Evolutionary conservation across 2,888 invertebrate species (phyloP), one percentile per base, ranked within the genome.

Genomic region (Andrena trimmerana): DNA sequence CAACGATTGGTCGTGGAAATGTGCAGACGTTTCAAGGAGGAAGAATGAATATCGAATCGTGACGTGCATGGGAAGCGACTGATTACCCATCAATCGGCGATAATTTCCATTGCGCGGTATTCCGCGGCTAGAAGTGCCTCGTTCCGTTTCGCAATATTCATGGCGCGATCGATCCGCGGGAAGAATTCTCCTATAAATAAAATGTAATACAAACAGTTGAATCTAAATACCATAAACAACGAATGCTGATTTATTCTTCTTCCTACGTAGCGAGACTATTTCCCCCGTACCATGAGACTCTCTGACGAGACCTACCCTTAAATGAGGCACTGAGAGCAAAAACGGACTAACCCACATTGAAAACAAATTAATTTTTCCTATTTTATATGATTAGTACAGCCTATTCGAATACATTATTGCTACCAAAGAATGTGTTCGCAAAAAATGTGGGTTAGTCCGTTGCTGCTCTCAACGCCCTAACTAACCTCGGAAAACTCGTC

Each of bases 1-100:
- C n/a, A 81, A 42, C n/a, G 57, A 72, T 31, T 59, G 42, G 42
- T 62, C n/a, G n/a, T 16, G 52, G 62, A 50, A 67, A 63, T 42
- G 67, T 10, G 57, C 63, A 68, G 50, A 72, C 20, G 36, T 42
- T 57, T 67, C 62, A 50, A 79, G 62, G 24, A 20, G 54, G 33
- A 31, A 71, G 27, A 42, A n/a, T n/a, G 81, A 79, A 80, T 80
- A 69, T 79, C 79, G 81, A 70, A 48, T 78, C 79, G 80, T 72
- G 80, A 72, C 63, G 67, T 48, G 73, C 80, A 81, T 72, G 29
- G 50, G 50, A 68, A 72, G 68, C 50, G 50, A 81, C 67, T 57
- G 81, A 81, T 81, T 79, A 81, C 68, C 57, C 36, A 65, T 72
- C 72, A 48, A 52, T 52, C 72, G 33, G 48, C 6, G 29, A 31